Evolutionary conservation across 2,113 vertebrate species (phyloP).

Genomic region (Cacatua alba): DNA sequence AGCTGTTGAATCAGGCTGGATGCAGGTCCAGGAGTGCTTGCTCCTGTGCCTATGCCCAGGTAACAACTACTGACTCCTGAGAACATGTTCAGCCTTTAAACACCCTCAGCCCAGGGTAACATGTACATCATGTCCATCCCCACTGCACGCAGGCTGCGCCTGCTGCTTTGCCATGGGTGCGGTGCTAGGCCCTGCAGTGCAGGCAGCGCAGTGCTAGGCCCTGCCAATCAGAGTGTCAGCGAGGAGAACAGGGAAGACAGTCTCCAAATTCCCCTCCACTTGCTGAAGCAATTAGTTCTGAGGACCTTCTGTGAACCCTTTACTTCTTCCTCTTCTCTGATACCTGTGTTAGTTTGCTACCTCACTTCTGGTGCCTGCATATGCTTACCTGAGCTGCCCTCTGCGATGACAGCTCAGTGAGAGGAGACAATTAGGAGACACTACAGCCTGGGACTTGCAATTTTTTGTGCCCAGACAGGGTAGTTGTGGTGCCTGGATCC

Average conservation of each 20-base stretch:
- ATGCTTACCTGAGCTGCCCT: background rate
- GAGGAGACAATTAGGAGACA: background rate
- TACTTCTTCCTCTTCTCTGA: background rate
- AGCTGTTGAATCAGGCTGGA: rapidly evolving
- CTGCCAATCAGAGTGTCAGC: rapidly evolving
- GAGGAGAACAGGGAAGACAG: background rate
- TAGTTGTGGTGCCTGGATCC: background rate
- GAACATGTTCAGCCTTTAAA: background rate
- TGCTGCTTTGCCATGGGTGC: too few relatives aligned
- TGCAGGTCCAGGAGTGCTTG: rapidly evolving
- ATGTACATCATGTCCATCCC: background rate
- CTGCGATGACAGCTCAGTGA: rapidly evolving
- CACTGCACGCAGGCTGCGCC: background rate
- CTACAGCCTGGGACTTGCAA: background rate
- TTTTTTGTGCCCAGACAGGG: background rate
- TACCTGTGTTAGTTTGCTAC: background rate
- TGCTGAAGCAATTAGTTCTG: background rate
- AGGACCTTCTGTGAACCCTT: background rate
- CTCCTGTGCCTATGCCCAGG: background rate
- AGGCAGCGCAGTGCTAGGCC: background rate
- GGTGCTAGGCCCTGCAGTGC: too few relatives aligned
- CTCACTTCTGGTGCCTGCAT: background rate
- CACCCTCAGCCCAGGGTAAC: too few relatives aligned
- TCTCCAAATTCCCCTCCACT: background rate
- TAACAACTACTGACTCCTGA: too few relatives aligned